Conservation (phyloP, 2,888 invertebrate genomes). For the Melikaiella ostensackeni region DNA sequence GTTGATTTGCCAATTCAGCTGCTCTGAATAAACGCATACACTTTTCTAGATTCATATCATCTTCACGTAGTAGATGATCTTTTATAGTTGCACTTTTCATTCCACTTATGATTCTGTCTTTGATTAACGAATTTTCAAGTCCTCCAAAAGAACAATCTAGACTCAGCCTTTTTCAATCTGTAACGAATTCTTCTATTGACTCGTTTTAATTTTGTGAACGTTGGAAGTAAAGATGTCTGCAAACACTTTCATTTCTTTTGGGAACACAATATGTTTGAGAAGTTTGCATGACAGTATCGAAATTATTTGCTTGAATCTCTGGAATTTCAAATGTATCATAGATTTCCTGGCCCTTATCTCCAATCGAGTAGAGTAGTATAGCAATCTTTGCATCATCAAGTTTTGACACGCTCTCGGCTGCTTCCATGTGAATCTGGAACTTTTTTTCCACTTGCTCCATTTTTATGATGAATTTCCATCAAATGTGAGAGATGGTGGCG, state of each 20-base stretch:
- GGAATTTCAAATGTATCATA: no score
- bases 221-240: not conserved
- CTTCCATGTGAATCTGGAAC: no score
- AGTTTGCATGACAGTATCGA: no score
- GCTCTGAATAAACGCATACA: slow-evolving; percentile 48
- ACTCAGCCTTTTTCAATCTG: slow-evolving; percentile 22
- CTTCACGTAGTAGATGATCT: slow-evolving; percentile 51
- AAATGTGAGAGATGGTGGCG: no score
- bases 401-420: no score
- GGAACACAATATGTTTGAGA: no score
- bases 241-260: no score
- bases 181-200: not conserved
- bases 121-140: slow-evolving; percentile 52
- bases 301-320: slow-evolving; percentile 40
- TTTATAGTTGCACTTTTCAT: slow-evolving; percentile 47
- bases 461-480: no score
- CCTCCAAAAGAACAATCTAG: slow-evolving; percentile 51
- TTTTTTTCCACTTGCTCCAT: no score
- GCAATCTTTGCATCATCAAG: slow-evolving; percentile 50
- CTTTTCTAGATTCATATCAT: slow-evolving; percentile 47
- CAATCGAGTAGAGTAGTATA: slow-evolving; percentile 58
- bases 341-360: slow-evolving; percentile 55
- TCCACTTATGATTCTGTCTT: slow-evolving; percentile 54
- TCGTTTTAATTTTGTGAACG: not conserved
- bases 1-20: slow-evolving; percentile 49